phyloP scores from a whole-genome alignment of 30 jellyfish, hydroid and myxozoan genomes.

The Aurelia aurita region DNA sequence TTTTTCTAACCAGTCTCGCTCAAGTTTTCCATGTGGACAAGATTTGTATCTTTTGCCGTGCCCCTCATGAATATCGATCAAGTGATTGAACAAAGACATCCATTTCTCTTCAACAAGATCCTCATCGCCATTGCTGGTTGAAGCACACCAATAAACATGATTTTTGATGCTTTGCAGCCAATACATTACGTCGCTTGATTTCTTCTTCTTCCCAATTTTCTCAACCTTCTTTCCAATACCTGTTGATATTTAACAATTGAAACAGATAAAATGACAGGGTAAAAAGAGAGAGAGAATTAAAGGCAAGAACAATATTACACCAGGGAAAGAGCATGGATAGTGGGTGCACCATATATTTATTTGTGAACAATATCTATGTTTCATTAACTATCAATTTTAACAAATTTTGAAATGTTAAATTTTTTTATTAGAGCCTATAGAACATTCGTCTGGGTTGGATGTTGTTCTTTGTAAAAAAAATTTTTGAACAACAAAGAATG shows the following conservation, averaged over 20 bases:
- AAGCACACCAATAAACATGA: constrained; percentile 11
- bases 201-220: constrained; percentile 17
- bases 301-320: neutral
- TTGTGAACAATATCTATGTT: too few relatives aligned
- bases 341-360: neutral
- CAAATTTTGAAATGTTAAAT: too few relatives aligned
- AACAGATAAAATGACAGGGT: neutral
- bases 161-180: constrained; percentile 24
- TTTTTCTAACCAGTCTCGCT: constrained; percentile 23
- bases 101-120: neutral
- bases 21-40: constrained; percentile 22
- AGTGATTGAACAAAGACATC: constrained; percentile 16
- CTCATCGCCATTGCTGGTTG: neutral
- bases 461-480: too few relatives aligned
- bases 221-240: constrained; percentile 36
- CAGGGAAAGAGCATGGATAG: neutral
- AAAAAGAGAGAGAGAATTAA: neutral
- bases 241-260: neutral
- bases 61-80: constrained; percentile 1
- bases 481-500: too few relatives aligned
- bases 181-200: neutral
- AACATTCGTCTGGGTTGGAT: too few relatives aligned
- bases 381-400: too few relatives aligned
- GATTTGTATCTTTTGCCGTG: constrained; percentile 11
- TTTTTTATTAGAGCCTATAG: too few relatives aligned